Conservation (phyloP, 1,140 invertebrate genomes). For the Heliconius hewitsoni region DNA sequence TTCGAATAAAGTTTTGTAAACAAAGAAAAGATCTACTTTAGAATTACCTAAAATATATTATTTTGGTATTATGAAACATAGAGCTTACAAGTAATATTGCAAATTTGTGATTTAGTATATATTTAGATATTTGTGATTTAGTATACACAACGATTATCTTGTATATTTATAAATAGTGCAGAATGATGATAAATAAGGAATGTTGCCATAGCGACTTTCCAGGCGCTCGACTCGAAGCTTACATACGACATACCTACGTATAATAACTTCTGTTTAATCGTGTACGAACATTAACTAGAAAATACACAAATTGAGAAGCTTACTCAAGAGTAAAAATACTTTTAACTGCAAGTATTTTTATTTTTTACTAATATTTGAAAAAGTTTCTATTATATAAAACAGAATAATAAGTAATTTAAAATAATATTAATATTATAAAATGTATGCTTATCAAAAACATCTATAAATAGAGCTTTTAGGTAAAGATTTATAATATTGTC, state of each 20-base stretch:
- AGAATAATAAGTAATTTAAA: too few species aligned
- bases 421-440: not conserved
- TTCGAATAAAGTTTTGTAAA: too few species aligned
- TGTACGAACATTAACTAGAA: not conserved
- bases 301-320: not conserved
- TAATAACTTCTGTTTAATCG: not conserved
- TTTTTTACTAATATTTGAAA: not conserved
- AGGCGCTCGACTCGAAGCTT: conserved; percentile 35
- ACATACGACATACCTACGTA: not conserved
- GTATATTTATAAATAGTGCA: conserved; percentile 43
- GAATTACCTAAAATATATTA: too few species aligned
- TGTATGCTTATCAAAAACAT: not conserved
- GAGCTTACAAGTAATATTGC: not conserved
- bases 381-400: not conserved
- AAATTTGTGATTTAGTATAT: not conserved
- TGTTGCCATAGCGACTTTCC: conserved; percentile 60
- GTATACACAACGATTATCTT: not conserved
- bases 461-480: not conserved
- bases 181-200: conserved; percentile 42
- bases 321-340: not conserved
- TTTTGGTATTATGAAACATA: not conserved
- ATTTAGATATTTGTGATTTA: not conserved
- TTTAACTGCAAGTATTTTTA: too few species aligned
- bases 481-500: not conserved
- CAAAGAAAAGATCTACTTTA: too few species aligned